phyloP scores from a whole-genome alignment of 1,140 invertebrate genomes.

The Hydropsyche tenuis region DNA sequence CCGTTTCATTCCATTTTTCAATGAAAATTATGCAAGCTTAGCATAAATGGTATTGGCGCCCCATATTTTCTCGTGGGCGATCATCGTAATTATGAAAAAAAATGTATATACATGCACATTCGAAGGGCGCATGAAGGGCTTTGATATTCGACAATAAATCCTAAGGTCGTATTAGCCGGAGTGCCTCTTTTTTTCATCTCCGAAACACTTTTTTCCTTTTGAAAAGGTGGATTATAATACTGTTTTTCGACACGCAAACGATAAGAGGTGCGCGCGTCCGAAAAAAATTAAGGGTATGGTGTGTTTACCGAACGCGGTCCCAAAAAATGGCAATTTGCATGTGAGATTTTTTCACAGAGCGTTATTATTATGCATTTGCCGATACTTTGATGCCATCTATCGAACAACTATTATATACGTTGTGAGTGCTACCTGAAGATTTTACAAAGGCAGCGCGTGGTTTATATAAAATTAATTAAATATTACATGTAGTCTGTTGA shows the following conservation, averaged over 20 bases:
- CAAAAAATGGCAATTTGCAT: conserved; percentile 42
- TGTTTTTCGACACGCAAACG: conserved; percentile 13
- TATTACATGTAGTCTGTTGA: too few relatives aligned
- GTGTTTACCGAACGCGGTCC: conserved; percentile 43
- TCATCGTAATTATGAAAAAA: conserved; percentile 6
- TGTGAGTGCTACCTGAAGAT: conserved; percentile 42
- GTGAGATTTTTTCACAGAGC: conserved; percentile 20
- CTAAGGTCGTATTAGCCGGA: conserved; percentile 8
- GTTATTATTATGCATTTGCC: conserved; percentile 26
- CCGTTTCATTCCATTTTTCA: too few relatives aligned
- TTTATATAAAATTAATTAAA: too few relatives aligned
- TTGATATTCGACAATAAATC: conserved; percentile 39
- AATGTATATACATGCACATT: background rate
- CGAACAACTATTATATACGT: conserved; percentile 36
- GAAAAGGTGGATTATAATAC: conserved; percentile 2
- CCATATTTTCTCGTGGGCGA: conserved; percentile 7
- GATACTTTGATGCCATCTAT: conserved; percentile 43
- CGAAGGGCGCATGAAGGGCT: conserved; percentile 10
- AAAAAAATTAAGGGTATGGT: conserved; percentile 26
- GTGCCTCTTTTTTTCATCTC: background rate
- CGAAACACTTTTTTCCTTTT: too few relatives aligned
- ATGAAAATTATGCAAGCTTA: background rate
- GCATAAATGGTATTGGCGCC: conserved; percentile 29
- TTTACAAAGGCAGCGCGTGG: conserved; percentile 14
- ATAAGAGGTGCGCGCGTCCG: background rate